Conservation (phyloP, 1,140 invertebrate genomes). For the Anagrus nilaparvatae region DNA sequence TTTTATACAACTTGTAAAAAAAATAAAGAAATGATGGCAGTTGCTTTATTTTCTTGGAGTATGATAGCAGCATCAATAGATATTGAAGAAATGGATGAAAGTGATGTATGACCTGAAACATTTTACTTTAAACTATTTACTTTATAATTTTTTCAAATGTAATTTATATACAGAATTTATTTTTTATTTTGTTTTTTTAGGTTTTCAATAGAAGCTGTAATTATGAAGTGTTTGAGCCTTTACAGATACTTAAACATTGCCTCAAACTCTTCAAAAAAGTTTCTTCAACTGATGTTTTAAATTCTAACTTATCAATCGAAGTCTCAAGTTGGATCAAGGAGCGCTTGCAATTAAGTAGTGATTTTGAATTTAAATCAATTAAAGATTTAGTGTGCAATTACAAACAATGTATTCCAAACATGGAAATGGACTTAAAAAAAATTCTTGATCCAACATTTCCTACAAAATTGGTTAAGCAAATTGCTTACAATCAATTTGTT, state of each 20-base stretch:
- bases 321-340: constrained; percentile 11
- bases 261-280: constrained; percentile 15
- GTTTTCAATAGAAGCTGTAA: constrained; percentile 34
- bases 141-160: neutral
- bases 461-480: constrained; percentile 25
- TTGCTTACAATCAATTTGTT: constrained; percentile 20
- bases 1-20: constrained; percentile 18
- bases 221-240: constrained; percentile 28
- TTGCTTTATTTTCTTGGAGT: constrained; percentile 29
- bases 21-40: constrained; percentile 13
- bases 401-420: constrained; percentile 14
- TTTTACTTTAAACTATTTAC: constrained; percentile 4
- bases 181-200: constrained; percentile 22
- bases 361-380: constrained; percentile 15
- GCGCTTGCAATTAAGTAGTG: constrained; percentile 18
- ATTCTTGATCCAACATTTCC: constrained; percentile 26
- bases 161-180: constrained; percentile 9
- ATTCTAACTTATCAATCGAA: neutral
- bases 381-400: constrained; percentile 19
- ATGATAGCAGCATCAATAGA: constrained; percentile 19
- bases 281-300: constrained; percentile 11
- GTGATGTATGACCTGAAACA: constrained; percentile 25
- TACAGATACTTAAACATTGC: constrained; percentile 24
- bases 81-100: constrained; percentile 33
- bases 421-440: constrained; percentile 19